Evolutionary conservation across 2,113 vertebrate species (phyloP), one percentile per base, ranked within the genome.

Genomic region (Plectropomus leopardus): DNA sequence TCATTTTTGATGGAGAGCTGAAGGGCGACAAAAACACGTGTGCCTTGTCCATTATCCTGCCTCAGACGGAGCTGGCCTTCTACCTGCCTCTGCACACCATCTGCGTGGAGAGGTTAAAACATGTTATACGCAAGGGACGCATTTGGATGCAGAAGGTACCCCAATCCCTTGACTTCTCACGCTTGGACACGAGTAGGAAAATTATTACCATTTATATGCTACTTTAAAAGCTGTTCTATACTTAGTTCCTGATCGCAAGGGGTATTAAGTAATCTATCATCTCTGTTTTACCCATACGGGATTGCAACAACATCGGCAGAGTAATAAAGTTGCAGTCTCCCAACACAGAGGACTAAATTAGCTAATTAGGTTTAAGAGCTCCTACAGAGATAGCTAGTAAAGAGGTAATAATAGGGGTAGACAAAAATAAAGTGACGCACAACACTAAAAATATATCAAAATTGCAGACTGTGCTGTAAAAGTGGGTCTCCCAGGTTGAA

Each of bases 111-210:
- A 96, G 98, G 48, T 92, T 99, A 34, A 98, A 97, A 32, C 97
- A 99, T 48, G 97, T 96, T 47, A 98, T 99, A 93, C 95, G 98
- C 50, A 99, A 97, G 91, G 98, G 97, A 83, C 96, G 97, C 80
- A 99, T 99, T 94, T 99, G 97, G 96, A 98, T 99, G 98, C 97
- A 99, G 91, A 99, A 99, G 97, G 98, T 99, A 89, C 72, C 92
- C 83, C 24, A 16, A 57, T 70, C 21, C 26, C n/a, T 58, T 32
- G 16, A 55, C 1, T 45, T 57, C 3, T 72, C 42, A 5, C 28
- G 61, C 1, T 32, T 64, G 7, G 4, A 59, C n/a, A 42, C 10
- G n/a, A 67, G 14, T 1, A 5, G 21, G 6, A 7, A 45, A 58
- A 79, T 54, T 34, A 47, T 70, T 51, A 24, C 8, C 50, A 21